Evolutionary conservation across 2,113 vertebrate species (phyloP), one percentile per base, ranked within the genome.

Genomic region (Paramormyrops kingsleyae): DNA sequence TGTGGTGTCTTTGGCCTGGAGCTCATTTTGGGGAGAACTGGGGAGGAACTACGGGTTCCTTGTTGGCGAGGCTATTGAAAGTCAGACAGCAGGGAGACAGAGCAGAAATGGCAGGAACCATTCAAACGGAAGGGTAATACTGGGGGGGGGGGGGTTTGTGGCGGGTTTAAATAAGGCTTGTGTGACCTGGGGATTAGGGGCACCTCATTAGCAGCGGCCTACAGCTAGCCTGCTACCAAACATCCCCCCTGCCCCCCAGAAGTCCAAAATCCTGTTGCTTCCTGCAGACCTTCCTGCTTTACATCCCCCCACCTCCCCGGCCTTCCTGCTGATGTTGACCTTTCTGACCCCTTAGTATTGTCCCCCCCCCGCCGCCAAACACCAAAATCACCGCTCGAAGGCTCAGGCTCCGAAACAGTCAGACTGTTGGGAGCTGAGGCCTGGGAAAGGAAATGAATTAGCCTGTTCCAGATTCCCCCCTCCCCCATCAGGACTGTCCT

Each of bases 301-400:
- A 0, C n/a, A 87, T 74, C 59, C 90, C 83, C 89, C 85, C 50
- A 49, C 85, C 89, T 89, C 49, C 39, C 21, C 46, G n/a, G 86
- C 74, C 70, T 92, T 95, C 91, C 92, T 92, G 93, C 92, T 92
- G 91, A 95, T 89, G 92, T 89, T 89, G 90, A 74, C 83, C 91
- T 93, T 94, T 93, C 70, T 91, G 39, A 27, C 49, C 70, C 62
- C 12, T 50, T 85, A 84, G 90, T 91, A 92, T 92, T 93, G 94
- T 93, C 35, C 31, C 84, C 42, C 35, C 19, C 8, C 53, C 15
- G 0, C 52, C 15, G 0, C 50, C 15, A 17, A 74, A 50, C 80
- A 12, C 90, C 94, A 92, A 94, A 93, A 92, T 92, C 92, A 93
- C 0, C 39, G 31, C 44, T 62, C 90, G 3, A 12, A 35, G 62